Evolutionary conservation across 2,888 invertebrate species (phyloP), one percentile per base, ranked within the genome.

Genomic region (Campoplex capitator): DNA sequence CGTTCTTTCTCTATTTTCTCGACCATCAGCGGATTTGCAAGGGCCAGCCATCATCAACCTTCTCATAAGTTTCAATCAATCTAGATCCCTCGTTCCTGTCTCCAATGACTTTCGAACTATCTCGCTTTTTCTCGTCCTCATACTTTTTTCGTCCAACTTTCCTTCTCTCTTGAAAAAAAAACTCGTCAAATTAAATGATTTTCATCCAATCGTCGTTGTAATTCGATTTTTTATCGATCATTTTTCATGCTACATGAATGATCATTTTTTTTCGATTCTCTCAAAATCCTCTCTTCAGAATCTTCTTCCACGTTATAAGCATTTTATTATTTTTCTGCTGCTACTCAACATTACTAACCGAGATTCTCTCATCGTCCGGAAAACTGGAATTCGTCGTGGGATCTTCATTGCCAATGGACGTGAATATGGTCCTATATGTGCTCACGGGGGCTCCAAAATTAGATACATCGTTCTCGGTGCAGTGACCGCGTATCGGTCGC

Each of bases 401-500:
- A 62, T 62, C 62, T 62, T 62, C 32, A 32, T 62, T 32, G 6
- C 28, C 35, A 38, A 74, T 35, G 9, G 35, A n/a, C n/a, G 54
- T 35, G 51, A 6, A 51, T 35, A 32, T 38, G 8, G 35, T 23
- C 45, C 13, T 45, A 7, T 62, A 38, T 42, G 68, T 51, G 65
- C 23, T 38, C 38, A 67, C 54, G 28, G 16, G 74, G n/a, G 77
- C 7, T 82, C 13, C 51, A 45, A 83, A 85, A 79, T 83, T 83
- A 82, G 85, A 79, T 83, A 78, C 78, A 83, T 79, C 78, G 67
- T 58, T 76, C 58, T 71, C 67, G 74, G 82, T 65, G 48, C 78
- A 54, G n/a, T 42, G 71, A 51, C 42, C 82, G 73, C 73, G 74
- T 82, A 85, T 85, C 82, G 58, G 85, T 85, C 58, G 78, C 68